Percentiles rank a stretch among this genome's conserved stretches.
Conservation (phyloP, 2,888 invertebrate species). For the Hirtodrosophila alboralis region DNA sequence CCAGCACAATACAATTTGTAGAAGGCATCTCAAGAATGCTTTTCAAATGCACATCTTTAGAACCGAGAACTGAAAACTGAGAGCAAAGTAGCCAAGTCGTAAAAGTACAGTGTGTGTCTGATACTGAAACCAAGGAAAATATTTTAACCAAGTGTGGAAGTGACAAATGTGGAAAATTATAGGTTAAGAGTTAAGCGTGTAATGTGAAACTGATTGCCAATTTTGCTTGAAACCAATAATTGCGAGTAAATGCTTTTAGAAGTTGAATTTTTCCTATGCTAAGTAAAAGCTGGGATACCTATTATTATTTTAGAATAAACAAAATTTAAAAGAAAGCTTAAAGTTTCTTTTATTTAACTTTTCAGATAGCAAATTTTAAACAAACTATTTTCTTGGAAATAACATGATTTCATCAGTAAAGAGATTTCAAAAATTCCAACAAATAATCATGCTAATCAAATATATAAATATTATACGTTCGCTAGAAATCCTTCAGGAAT, state of each 20-base stretch:
- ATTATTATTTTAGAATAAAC: too few relatives aligned
- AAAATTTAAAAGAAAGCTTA: too few relatives aligned
- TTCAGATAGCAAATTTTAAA: too few relatives aligned
- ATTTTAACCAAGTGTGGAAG: not conserved
- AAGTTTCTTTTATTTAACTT: too few relatives aligned
- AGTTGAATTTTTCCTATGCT: not conserved
- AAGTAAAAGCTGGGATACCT: not conserved
- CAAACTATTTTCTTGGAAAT: too few relatives aligned
- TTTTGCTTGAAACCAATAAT: slow-evolving; percentile 8
- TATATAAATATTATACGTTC: too few relatives aligned
- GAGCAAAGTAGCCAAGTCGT: slow-evolving; percentile 3
- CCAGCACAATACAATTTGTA: slow-evolving; percentile 57
- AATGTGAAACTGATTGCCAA: slow-evolving; percentile 28
- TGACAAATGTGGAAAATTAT: slow-evolving; percentile 7
- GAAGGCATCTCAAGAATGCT: slow-evolving; percentile 53
- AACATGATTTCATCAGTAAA: too few relatives aligned
- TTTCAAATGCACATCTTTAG: slow-evolving; percentile 47
- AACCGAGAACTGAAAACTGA: slow-evolving; percentile 17
- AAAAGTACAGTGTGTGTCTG: slow-evolving; percentile 9
- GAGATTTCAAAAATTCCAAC: too few relatives aligned
- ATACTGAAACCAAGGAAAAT: slow-evolving; percentile 2
- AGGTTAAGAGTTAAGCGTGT: slow-evolving; percentile 7
- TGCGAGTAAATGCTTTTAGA: slow-evolving; percentile 4
- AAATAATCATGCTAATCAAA: too few relatives aligned
- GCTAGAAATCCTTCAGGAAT: too few relatives aligned